phyloP scores from a whole-genome alignment of 2,888 invertebrate species.

The Caenorhabditis imperialis region DNA sequence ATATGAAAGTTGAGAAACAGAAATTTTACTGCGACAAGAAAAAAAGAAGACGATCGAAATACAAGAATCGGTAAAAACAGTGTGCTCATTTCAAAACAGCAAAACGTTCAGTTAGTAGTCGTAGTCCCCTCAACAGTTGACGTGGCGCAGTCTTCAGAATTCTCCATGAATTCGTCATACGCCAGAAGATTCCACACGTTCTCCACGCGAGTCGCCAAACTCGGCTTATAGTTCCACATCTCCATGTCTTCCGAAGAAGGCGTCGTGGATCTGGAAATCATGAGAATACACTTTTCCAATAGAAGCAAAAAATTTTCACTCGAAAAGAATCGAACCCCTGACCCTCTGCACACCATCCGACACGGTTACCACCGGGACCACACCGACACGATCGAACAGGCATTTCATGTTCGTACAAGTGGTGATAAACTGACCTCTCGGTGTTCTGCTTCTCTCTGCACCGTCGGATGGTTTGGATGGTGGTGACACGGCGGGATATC shows the following conservation, averaged over 20 bases:
- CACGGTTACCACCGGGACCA: too few species aligned
- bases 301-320: too few species aligned
- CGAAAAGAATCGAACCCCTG: too few species aligned
- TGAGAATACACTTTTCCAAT: too few species aligned
- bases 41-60: conserved; percentile 11
- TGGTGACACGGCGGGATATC: conserved; percentile 53
- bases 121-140: neutral
- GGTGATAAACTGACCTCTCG: neutral
- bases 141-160: conserved; percentile 8
- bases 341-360: too few species aligned
- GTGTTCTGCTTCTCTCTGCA: conserved; percentile 2
- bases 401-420: too few species aligned
- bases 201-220: conserved; percentile 10
- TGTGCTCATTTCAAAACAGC: neutral
- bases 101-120: neutral
- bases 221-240: conserved; percentile 12
- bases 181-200: conserved; percentile 37
- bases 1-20: too few species aligned
- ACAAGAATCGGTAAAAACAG: conserved; percentile 4
- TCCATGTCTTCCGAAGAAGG: neutral
- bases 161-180: conserved; percentile 21
- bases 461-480: conserved; percentile 37
- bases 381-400: too few species aligned
- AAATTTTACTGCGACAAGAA: too few species aligned
- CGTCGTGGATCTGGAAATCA: neutral